Evolutionary conservation across 2,888 invertebrate species (phyloP).

Genomic region (Trissolcus brochymenae): DNA sequence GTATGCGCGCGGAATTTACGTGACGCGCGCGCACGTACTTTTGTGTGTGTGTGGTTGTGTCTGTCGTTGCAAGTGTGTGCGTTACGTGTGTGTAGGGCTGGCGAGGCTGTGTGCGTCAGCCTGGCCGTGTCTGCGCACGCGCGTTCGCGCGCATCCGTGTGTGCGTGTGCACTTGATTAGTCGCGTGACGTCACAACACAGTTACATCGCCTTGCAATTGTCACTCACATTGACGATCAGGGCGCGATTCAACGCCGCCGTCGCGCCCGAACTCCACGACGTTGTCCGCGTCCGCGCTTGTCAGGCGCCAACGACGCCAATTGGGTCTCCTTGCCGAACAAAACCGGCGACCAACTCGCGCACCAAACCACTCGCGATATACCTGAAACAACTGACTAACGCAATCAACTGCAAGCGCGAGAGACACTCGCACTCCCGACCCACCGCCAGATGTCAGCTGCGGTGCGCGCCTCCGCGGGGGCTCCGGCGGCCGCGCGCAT

Average conservation of each 20-base stretch:
- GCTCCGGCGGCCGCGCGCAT: slow-evolving; percentile 64
- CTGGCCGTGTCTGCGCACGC: slow-evolving; percentile 50
- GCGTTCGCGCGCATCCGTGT: slow-evolving; percentile 56
- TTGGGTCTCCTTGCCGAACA: slow-evolving; percentile 46
- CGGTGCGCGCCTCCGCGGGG: slow-evolving; percentile 61
- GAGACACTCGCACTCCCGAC: slow-evolving; percentile 9
- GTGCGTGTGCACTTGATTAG: slow-evolving; percentile 74
- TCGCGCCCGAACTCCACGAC: slow-evolving; percentile 26
- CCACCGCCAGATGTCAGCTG: slow-evolving; percentile 40
- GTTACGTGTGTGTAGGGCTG: slow-evolving; percentile 23
- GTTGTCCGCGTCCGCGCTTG: slow-evolving; percentile 46
- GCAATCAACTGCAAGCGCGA: slow-evolving; percentile 68
- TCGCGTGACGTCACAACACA: slow-evolving; percentile 74
- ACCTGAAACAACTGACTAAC: slow-evolving; percentile 73
- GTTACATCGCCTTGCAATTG: slow-evolving; percentile 73
- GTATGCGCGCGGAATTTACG: slow-evolving; percentile 48
- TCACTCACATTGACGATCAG: slow-evolving; percentile 64
- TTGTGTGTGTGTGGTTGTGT: slow-evolving; percentile 19
- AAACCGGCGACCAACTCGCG: slow-evolving; percentile 61
- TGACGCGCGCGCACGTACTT: slow-evolving; percentile 48
- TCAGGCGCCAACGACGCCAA: slow-evolving; percentile 36
- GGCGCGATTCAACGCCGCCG: slow-evolving; percentile 55
- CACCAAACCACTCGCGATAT: slow-evolving; percentile 66
- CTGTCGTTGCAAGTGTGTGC: slow-evolving; percentile 20
- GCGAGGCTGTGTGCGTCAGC: slow-evolving; percentile 17